Base-by-base conservation (phyloP, 1,140 invertebrate genomes). In the Drosophila albomicans region DNA sequence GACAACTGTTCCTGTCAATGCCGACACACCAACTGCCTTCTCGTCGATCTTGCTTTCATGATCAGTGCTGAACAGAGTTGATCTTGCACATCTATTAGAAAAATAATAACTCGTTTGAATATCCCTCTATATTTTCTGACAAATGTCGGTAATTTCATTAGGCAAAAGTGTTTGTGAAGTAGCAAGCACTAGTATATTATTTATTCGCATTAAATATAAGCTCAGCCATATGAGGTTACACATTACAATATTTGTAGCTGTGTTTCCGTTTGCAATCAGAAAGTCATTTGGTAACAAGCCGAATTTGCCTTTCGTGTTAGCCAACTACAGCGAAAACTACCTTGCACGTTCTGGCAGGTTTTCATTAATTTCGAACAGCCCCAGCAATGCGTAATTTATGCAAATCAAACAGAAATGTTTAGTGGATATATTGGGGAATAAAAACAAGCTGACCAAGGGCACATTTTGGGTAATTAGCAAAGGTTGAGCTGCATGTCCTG, bases 391-490 rank as follows among this genome's bases (percentile, higher is more conserved):
- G 64, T 78, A 69, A 79, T 64, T 81, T 81, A 76, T 86, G 82
- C 71, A 81, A 86, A 82, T 86, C 35, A 72, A 54, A 7, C 48
- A 69, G 57, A 43, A 68, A 69, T 66, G 52, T 56, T 57, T 51
- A 72, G 41, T 57, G 63, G 49, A 65, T 43, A 64, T 41, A 43
- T 6, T 28, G 28, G 15, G 16, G 38, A 32, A 32, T 32, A 45
- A 28, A 38, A n/a, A 38, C 6, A 25, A 49, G 32, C 11, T 46
- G 41, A 62, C 49, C 35, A 13, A 49, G 52, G 54, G 51, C 74
- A 73, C 43, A 70, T 64, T 72, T 25, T 32, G 43, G 78, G 62
- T 72, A 87, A 87, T 76, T 87, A 86, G 75, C 70, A 49, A 56
- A 48, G 35, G 15, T 54, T 13, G 20, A 20, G 68, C 49, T 58